These are phyloP conservation scores for Etheostoma spectabile DNA, from an alignment of 2,113 vertebrate genomes.

Conservation along the genomic window DNA sequence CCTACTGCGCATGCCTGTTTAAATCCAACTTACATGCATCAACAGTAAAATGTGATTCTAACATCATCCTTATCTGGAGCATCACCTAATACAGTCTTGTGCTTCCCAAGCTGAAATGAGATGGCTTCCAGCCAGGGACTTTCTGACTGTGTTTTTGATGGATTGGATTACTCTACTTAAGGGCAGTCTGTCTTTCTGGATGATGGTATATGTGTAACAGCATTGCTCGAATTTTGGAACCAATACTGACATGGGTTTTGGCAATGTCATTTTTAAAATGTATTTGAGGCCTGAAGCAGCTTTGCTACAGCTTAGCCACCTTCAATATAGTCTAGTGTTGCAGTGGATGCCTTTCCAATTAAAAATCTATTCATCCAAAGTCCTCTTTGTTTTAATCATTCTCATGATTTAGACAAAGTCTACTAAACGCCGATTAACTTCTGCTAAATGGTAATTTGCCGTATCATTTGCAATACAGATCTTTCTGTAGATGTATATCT, in stretches of 20 bases:
- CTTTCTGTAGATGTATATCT: neutral
- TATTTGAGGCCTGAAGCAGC: slow-evolving; percentile 31
- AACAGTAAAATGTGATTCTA: slow-evolving; percentile 26
- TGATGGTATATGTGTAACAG: slow-evolving; percentile 38
- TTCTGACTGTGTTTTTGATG: slow-evolving; percentile 55
- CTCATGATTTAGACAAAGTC: neutral
- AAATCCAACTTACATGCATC: slow-evolving; percentile 17
- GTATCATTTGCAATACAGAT: neutral
- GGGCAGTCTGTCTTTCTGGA: slow-evolving; percentile 36
- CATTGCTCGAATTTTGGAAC: slow-evolving; percentile 39
- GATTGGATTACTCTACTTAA: slow-evolving; percentile 71
- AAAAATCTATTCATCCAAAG: neutral
- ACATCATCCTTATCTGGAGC: slow-evolving; percentile 54
- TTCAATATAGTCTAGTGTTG: slow-evolving; percentile 13
- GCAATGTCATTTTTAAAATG: slow-evolving; percentile 29
- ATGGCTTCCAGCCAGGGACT: slow-evolving; percentile 69
- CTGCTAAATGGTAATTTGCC: neutral
- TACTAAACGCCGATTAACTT: neutral
- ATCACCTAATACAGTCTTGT: slow-evolving; percentile 42
- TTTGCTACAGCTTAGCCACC: slow-evolving; percentile 28
- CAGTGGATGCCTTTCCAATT: slow-evolving; percentile 9
- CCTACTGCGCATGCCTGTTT: neutral
- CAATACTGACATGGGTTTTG: slow-evolving; percentile 28
- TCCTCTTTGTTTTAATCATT: neutral
- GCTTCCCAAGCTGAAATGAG: slow-evolving; percentile 63